Base-by-base conservation (phyloP, 2,888 invertebrate species). In the Athripsodes cinereus region DNA sequence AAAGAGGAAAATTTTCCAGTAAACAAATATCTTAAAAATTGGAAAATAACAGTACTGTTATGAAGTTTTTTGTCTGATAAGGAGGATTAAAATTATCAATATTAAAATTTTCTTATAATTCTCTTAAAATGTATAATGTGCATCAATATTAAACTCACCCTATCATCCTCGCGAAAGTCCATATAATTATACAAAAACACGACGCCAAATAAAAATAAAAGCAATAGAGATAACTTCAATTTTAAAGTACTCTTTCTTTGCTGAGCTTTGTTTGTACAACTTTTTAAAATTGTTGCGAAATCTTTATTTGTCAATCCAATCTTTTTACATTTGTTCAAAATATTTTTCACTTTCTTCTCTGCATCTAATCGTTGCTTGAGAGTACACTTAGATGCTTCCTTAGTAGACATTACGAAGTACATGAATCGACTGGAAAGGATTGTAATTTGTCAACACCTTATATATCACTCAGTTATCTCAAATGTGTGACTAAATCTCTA, bases 331-430 rank as follows among this genome's bases (percentile, higher is more conserved):
- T 61, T 61, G 13, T 22, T 22, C 40, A 61, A 20, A 18, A 63
- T 61, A 44, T 34, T 55, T 48, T 61, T 58, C 1, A 58, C 46
- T 40, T 46, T 55, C 40, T 57, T 61, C 40, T 63, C 63, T 2
- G 60, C 61, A 34, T 63, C 63, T 11, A 40, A 55, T 19, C 63
- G 61, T n/a, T 59, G 46, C 49, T 61, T 63, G 16, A 26, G 18
- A 21, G 21, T 35, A 47, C 19, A 22, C 19, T 54, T 57, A 1
- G 3, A 16, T 3, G 22, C 6, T 18, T 59, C 56, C 6, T 48
- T 18, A 6, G 59, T n/a, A 13, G 53, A 49, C 59, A 59, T 59
- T 18, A 2, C 21, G 21, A 44, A 50, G 5, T 26, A 26, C n/a
- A n/a, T n/a, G n/a, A n/a, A n/a, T n/a, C n/a, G n/a, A n/a, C n/a